phyloP scores from a whole-genome alignment of 2,888 invertebrate species.

The Hypomecis punctinalis region DNA sequence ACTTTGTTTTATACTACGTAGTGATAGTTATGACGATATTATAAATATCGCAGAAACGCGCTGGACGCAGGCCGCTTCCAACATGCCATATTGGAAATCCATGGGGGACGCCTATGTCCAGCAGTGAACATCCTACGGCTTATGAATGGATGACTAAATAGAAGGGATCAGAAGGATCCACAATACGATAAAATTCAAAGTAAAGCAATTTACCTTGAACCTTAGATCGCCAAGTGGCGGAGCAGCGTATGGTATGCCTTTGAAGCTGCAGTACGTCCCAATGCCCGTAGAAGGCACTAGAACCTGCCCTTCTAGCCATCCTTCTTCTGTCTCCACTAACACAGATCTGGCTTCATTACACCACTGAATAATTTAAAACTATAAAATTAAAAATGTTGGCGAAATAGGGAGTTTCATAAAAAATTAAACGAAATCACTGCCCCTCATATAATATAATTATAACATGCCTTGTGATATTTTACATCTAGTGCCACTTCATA shows the following conservation, averaged over 20 bases:
- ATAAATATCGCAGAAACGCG: too few relatives aligned
- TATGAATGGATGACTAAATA: neutral
- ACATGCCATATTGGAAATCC: too few relatives aligned
- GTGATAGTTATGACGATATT: too few relatives aligned
- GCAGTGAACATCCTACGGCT: neutral
- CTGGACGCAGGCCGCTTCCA: too few relatives aligned
- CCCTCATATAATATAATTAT: too few relatives aligned
- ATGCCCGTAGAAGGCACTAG: neutral
- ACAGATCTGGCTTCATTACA: neutral
- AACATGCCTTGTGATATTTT: too few relatives aligned
- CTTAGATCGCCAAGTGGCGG: neutral
- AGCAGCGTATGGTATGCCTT: neutral
- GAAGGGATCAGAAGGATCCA: too few relatives aligned
- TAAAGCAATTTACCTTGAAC: neutral
- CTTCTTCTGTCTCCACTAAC: neutral
- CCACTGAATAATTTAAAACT: slow-evolving; percentile 10
- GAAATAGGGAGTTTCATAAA: neutral
- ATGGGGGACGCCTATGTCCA: too few relatives aligned
- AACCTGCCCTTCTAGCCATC: neutral
- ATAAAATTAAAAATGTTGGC: neutral
- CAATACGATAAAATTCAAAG: neutral
- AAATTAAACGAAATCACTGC: neutral
- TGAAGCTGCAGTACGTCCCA: neutral
- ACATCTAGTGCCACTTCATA: too few relatives aligned
- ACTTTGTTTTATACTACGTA: too few relatives aligned